Evolutionary conservation across 2,888 invertebrate genomes (phyloP).

Genomic region (Stegophylla sp.): DNA sequence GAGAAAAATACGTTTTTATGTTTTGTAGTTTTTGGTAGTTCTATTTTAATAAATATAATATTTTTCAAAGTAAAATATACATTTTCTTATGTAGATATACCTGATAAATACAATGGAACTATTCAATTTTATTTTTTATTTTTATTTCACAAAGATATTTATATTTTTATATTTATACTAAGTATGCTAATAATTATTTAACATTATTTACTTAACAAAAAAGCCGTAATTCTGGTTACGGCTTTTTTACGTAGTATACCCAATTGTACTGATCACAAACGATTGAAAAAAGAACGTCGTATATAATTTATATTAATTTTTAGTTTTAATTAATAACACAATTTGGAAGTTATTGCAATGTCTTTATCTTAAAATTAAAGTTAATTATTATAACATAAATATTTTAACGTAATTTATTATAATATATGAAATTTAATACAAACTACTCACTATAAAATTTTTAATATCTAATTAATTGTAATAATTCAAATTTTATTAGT

Average conservation of each 20-base stretch:
- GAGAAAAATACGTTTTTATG: neutral
- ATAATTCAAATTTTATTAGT: no score
- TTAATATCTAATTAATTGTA: no score
- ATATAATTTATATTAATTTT: neutral
- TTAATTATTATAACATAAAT: no score
- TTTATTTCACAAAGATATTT: neutral
- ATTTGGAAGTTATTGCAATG: constrained; percentile 3
- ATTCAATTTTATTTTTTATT: constrained; percentile 9
- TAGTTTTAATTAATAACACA: constrained; percentile 1
- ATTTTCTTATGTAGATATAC: neutral
- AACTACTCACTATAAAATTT: no score
- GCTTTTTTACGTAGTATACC: constrained; percentile 15
- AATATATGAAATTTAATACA: no score
- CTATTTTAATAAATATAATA: constrained; percentile 4
- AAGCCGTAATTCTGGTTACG: neutral
- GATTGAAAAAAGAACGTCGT: constrained; percentile 7
- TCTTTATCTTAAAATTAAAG: no score
- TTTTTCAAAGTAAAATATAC: constrained; percentile 9
- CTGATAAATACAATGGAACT: neutral
- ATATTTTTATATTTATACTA: constrained; percentile 1
- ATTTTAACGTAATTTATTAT: no score
- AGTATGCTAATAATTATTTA: neutral
- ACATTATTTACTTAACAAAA: neutral
- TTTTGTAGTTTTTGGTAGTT: constrained; percentile 8
- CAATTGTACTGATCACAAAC: constrained; percentile 9